Base-by-base conservation (phyloP, 2,888 invertebrate genomes). In the Arenicola marina region DNA sequence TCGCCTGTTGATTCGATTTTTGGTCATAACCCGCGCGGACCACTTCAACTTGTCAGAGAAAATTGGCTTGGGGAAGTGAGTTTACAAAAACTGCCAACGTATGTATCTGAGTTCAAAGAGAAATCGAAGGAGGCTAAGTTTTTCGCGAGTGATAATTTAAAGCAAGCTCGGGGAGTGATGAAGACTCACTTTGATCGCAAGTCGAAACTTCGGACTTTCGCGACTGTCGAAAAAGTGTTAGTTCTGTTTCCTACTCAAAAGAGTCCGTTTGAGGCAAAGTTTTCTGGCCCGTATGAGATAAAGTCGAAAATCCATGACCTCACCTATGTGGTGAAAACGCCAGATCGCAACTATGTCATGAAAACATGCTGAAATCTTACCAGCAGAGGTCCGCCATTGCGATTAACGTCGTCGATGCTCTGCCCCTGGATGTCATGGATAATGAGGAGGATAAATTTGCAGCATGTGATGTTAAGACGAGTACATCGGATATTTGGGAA, bases 1-100 rank as follows among this genome's bases (percentile, higher is more conserved):
- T 66, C 65, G 55, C 68, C 70, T 1, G 68, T 70, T 66, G 67
- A 69, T 63, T 67, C 24, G 18, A 24, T 48, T 4, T 69, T 66
- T 62, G 70, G 71, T 4, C 70, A 71, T 56, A 46, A 62, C 4
- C 64, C 67, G 2, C 26, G 64, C 2, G 65, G 67, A 7, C 62
- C 62, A 24, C 61, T 62, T 4, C 62, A 62, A 28, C 15, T 62
- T 4, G 33, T 62, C 4, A 63, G 62, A 51, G 62, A 62, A 38
- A 58, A 4, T 18, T 62, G 33, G 28, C 21, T 62, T 4, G 18
- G 29, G 56, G 33, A 56, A 56, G 26, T 62, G 51, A 2, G 53
- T 34, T 15, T 4, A 59, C 11, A n/a, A 21, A 45, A 48, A 56
- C 15, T 59, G 21, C 51, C 48, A 34, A 51, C 59, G 26, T 43